phyloP scores from a whole-genome alignment of 2,797 vertebrate species.

The Gastrophryne carolinensis region DNA sequence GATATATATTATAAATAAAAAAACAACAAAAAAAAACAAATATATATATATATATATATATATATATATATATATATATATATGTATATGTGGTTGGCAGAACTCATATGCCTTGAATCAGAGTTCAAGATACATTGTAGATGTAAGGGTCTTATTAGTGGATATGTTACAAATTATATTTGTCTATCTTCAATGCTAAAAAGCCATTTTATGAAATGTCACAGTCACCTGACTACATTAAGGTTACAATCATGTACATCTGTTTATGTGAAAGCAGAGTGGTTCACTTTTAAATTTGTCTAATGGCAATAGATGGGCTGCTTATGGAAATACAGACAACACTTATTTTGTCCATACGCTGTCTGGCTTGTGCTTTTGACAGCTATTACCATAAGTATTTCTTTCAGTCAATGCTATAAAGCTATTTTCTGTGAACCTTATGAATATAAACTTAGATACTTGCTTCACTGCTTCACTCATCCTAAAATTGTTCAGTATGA shows the following conservation, averaged over 20 bases:
- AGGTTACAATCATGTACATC: constrained; percentile 24
- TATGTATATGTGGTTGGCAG: too few relatives aligned
- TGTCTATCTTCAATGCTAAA: too few relatives aligned
- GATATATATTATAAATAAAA: too few relatives aligned
- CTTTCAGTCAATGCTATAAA: constrained; percentile 24
- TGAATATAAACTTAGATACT: constrained; percentile 2
- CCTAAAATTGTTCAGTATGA: too few relatives aligned
- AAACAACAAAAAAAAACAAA: too few relatives aligned
- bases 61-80: too few relatives aligned
- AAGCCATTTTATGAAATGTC: constrained; percentile 13
- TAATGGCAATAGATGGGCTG: constrained; percentile 16
- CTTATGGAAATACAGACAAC: constrained; percentile 41
- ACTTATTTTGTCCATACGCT: constrained; percentile 22
- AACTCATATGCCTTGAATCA: too few relatives aligned
- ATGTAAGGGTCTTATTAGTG: too few relatives aligned
- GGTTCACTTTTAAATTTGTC: constrained; percentile 21
- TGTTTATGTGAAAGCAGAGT: constrained; percentile 42
- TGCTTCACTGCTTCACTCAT: too few relatives aligned
- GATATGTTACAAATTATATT: too few relatives aligned
- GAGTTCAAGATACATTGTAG: too few relatives aligned
- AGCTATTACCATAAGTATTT: constrained; percentile 52
- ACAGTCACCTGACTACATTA: constrained; percentile 29
- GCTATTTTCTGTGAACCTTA: constrained; percentile 37
- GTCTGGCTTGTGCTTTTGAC: constrained; percentile 31
- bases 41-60: too few relatives aligned